Percentiles rank a stretch among this genome's conserved stretches.
phyloP scores from a whole-genome alignment of 2,797 vertebrate species.

The Rhabdomys pumilio region DNA sequence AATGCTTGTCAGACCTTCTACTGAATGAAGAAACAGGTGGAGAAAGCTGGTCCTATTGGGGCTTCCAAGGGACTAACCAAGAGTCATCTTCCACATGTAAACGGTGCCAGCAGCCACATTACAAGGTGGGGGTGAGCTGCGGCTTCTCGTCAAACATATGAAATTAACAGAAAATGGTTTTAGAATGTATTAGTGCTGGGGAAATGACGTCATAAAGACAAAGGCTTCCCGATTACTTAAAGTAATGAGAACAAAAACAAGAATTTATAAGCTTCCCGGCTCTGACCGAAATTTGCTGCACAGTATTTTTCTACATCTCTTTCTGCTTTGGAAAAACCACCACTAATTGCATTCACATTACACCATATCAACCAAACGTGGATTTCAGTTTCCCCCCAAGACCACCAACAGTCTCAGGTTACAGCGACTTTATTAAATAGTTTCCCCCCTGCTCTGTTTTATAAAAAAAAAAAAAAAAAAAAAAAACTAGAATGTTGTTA shows the following conservation, averaged over 20 bases:
- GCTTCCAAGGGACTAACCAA: slow-evolving; percentile 69
- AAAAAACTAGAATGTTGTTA: slow-evolving; percentile 62
- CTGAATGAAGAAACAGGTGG: slow-evolving; percentile 37
- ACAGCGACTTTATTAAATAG: slow-evolving; percentile 78
- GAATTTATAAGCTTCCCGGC: slow-evolving; percentile 74
- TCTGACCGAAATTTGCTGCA: slow-evolving; percentile 78
- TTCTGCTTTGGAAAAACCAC: slow-evolving; percentile 90
- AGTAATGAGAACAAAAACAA: slow-evolving; percentile 81
- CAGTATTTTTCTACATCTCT: slow-evolving; percentile 86
- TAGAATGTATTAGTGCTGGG: slow-evolving; percentile 73
- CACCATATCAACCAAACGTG: slow-evolving; percentile 91
- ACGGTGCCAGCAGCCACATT: slow-evolving; percentile 62
- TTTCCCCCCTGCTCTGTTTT: slow-evolving; percentile 54
- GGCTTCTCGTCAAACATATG: slow-evolving; percentile 79
- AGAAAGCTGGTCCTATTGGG: slow-evolving; percentile 22
- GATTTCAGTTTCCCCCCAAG: slow-evolving; percentile 93
- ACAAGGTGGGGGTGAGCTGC: slow-evolving; percentile 44
- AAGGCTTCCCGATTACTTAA: slow-evolving; percentile 69
- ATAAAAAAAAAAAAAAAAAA: not conserved
- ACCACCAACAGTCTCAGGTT: slow-evolving; percentile 92
- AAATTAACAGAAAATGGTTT: slow-evolving; percentile 83
- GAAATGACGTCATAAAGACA: slow-evolving; percentile 79
- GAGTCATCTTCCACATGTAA: slow-evolving; percentile 62
- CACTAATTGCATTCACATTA: slow-evolving; percentile 96
- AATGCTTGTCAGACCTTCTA: slow-evolving; percentile 40